Base-by-base conservation (phyloP, 1,140 invertebrate species). In the Drosophila bipectinata region DNA sequence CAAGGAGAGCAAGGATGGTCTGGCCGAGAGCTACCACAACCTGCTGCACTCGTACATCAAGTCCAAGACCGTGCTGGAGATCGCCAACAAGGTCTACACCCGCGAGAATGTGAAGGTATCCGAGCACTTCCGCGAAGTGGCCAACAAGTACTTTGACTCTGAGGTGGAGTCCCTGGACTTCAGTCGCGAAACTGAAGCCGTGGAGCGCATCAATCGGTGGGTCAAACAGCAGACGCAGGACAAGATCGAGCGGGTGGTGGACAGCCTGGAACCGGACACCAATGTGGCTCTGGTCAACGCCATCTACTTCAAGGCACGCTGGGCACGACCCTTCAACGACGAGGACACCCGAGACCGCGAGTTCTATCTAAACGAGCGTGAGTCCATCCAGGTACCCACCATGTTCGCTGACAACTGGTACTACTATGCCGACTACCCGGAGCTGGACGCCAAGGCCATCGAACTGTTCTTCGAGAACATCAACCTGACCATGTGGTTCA, bases 281-380 rank as follows among this genome's bases (percentile, higher is more conserved):
- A 92, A 67, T 45, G 88, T 94, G 78, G 93, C 95, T 63, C 92
- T 94, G 51, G 93, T 93, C 53, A 96, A 96, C 91, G 94, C 95
- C n/a, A 92, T 95, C 39, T 95, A 95, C 90, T 96, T 95, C 90
- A 95, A 96, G 92, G 95, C 95, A n/a, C 91, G 92, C 30, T 96
- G 96, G 96, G 80, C 92, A 41, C 77, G 91, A 30, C 93, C 93
- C 68, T 96, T 97, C 77, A 78, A 93, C 63, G 77, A 90, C 28
- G 69, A 90, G 4, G 52, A 78, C 1, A 96, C 96, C 0, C 72
- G 72, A 9, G 80, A 92, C 6, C 90, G 91, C 52, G 76, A 92
- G 37, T 96, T 96, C 81, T 92, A 93, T 66, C 64, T 93, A 2
- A 88, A 79, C 55, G 89, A 92, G 21, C 90, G 63, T 15, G 79